Percentiles rank a stretch among this genome's conserved stretches.
Evolutionary conservation across 2,888 invertebrate species (phyloP).

Genomic region (Brassicogethes aeneus): DNA sequence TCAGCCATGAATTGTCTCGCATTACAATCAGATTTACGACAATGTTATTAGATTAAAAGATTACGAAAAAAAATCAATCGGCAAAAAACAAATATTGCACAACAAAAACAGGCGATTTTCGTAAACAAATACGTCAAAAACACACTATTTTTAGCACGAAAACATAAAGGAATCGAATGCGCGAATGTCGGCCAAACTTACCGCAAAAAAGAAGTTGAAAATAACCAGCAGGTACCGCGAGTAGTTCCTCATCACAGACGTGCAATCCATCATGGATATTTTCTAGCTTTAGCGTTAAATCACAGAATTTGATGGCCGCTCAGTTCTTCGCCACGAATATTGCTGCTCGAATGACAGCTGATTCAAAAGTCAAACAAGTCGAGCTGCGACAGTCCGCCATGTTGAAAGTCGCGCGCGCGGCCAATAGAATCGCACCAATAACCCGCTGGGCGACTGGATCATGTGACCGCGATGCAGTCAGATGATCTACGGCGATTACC

Average conservation of each 20-base stretch:
- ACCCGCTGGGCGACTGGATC: background rate
- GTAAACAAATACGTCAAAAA: background rate
- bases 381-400: background rate
- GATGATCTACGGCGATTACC: background rate
- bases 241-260: constrained; percentile 34
- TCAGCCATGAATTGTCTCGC: too few relatives aligned
- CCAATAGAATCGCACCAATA: background rate
- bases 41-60: background rate
- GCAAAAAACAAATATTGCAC: background rate
- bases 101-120: background rate
- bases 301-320: background rate
- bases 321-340: background rate
- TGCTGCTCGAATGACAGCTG: background rate
- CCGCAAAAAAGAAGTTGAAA: constrained; percentile 79
- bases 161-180: background rate
- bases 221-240: constrained; percentile 62
- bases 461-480: background rate
- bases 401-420: background rate
- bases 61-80: background rate
- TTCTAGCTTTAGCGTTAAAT: background rate
- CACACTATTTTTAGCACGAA: background rate
- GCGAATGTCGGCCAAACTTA: constrained; percentile 49
- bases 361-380: constrained; percentile 1
- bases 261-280: constrained; percentile 20
- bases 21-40: background rate